These are phyloP conservation scores for Astatoreochromis straeleni DNA, from an alignment of 2,113 vertebrate species.

Conservation along the genomic window DNA sequence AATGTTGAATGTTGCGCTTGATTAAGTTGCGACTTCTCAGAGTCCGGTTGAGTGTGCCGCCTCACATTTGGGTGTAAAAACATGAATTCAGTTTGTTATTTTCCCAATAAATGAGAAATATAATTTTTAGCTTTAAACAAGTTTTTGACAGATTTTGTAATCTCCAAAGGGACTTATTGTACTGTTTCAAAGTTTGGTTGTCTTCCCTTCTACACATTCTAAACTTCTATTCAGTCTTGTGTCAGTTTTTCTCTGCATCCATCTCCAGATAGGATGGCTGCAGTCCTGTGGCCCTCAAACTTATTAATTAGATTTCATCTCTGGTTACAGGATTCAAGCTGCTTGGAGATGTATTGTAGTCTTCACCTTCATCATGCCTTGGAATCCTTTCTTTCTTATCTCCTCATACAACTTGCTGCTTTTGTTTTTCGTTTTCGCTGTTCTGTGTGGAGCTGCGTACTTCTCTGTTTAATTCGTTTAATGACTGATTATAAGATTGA, in stretches of 20 bases:
- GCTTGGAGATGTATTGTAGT: background rate
- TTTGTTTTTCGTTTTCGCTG: background rate
- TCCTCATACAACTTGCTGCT: background rate
- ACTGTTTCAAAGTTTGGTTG: background rate
- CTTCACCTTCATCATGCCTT: background rate
- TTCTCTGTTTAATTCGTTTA: background rate
- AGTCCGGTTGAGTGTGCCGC: background rate
- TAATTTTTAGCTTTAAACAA: background rate
- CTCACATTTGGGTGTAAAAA: background rate
- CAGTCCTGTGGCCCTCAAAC: background rate
- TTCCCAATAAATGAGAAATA: background rate
- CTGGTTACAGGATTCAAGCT: background rate
- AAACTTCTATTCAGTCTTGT: background rate
- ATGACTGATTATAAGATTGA: background rate
- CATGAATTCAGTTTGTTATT: background rate
- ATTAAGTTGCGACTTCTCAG: background rate
- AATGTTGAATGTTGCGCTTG: background rate
- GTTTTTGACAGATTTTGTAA: background rate
- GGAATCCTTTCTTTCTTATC: background rate
- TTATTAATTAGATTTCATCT: background rate
- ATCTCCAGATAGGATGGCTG: background rate
- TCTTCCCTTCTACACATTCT: background rate
- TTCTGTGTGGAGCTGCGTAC: fast-evolving
- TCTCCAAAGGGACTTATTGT: background rate
- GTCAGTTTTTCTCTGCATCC: background rate